These are phyloP conservation scores for Drosophila percnosoma DNA, from an alignment of 2,888 invertebrate genomes.

Conservation along the genomic window DNA sequence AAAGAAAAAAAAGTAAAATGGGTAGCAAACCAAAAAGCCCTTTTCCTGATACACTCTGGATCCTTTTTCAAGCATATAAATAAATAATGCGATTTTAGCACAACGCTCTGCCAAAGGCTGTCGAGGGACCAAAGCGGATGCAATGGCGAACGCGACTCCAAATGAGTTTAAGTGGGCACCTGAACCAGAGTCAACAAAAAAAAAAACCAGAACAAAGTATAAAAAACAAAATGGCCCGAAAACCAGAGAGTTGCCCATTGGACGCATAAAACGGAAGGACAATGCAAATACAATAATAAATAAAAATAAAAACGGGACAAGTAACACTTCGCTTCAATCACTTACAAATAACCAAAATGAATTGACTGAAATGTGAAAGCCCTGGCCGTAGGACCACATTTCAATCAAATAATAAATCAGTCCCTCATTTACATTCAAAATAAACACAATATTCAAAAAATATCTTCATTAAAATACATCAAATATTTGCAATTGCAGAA, in stretches of 20 bases:
- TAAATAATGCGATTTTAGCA: slow-evolving; percentile 74
- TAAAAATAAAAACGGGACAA: slow-evolving; percentile 52
- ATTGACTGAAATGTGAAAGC: slow-evolving; percentile 40
- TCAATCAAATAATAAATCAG: slow-evolving; percentile 57
- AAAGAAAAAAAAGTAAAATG: neutral
- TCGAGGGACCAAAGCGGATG: slow-evolving; percentile 51
- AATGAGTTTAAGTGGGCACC: slow-evolving; percentile 54
- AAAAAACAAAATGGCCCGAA: slow-evolving; percentile 5
- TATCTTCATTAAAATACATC: neutral
- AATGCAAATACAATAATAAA: slow-evolving; percentile 51
- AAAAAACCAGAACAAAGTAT: slow-evolving; percentile 20
- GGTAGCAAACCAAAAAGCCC: slow-evolving; percentile 30
- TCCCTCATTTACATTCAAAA: slow-evolving; percentile 25
- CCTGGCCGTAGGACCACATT: slow-evolving; percentile 29
- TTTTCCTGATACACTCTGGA: slow-evolving; percentile 21
- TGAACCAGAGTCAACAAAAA: slow-evolving; percentile 41
- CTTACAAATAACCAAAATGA: slow-evolving; percentile 26
- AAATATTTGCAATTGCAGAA: neutral
- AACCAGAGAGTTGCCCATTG: slow-evolving; percentile 24
- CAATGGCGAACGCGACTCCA: slow-evolving; percentile 31
- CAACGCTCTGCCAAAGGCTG: slow-evolving; percentile 41
- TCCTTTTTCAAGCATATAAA: slow-evolving; percentile 57
- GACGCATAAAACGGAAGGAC: slow-evolving; percentile 48
- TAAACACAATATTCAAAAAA: slow-evolving; percentile 1
- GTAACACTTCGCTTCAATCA: slow-evolving; percentile 49